Evolutionary conservation across 1,140 invertebrate genomes (phyloP), one percentile per base, ranked within the genome.

Genomic region (Bombus sibiricus): DNA sequence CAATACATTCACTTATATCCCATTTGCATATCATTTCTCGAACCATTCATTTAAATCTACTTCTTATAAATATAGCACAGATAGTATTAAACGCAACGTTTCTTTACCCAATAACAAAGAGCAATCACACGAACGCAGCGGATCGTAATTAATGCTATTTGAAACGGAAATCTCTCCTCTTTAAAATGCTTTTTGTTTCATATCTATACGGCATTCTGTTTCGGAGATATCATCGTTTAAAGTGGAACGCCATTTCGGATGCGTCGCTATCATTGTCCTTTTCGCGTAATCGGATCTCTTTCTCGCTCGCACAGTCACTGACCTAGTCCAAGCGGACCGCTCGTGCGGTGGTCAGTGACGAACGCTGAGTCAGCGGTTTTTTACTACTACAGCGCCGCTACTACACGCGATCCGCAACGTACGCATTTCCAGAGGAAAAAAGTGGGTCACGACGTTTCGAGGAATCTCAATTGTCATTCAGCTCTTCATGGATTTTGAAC

Each of bases 371-470:
- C 57, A 32, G 75, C 75, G 37, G 37, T 12, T 62, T 77, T 62
- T 62, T 43, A 41, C 34, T n/a, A 59, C 53, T 59, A 28, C 34
- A 41, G n/a, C 41, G 41, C 10, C 25, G 9, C 37, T 18, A 28
- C 32, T 75, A 53, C 72, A 43, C 72, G 43, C 25, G n/a, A 28
- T 12, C 25, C 57, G 25, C 53, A 18, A 37, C 39, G 53, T 76
- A 76, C 74, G 53, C 75, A 62, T 25, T 62, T 77, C 34, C 53
- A 39, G 57, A 37, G 9, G 25, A n/a, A 62, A 39, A 59, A 62
- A 77, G 25, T 62, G 34, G 75, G 75, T 77, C 75, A 77, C 28
- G 75, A 77, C 25, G 34, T 62, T 62, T 77, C 8, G 37, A 39
- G 15, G 37, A 39, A 39, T 62, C 73, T 34, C 75, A 59, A 59